Conservation (phyloP, 1,140 invertebrate species). For the Cephus cinctus region DNA sequence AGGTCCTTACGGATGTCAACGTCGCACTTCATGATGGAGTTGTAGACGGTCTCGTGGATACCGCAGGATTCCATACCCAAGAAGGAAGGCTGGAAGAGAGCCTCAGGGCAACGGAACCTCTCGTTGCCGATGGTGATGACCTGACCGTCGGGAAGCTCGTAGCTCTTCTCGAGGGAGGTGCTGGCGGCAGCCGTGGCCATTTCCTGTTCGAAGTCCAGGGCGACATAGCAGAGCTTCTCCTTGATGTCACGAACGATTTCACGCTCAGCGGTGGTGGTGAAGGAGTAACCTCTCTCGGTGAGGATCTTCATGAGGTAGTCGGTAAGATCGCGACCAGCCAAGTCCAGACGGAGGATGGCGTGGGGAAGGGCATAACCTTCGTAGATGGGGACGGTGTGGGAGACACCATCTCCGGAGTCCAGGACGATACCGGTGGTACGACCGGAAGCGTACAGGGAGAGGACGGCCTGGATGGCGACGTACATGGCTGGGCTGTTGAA, state of each 20-base stretch:
- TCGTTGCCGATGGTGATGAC: constrained; percentile 95
- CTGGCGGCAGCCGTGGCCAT: constrained; percentile 89
- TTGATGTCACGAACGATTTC: constrained; percentile 94
- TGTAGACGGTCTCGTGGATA: constrained; percentile 85
- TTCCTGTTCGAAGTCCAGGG: constrained; percentile 92
- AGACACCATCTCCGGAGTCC: constrained; percentile 86
- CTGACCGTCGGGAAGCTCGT: constrained; percentile 86
- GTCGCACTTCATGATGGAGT: constrained; percentile 92
- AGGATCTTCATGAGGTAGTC: constrained; percentile 92
- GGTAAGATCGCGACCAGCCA: constrained; percentile 85
- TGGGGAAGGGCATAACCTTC: constrained; percentile 86
- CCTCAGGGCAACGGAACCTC: constrained; percentile 90
- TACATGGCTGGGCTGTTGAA: constrained; percentile 87
- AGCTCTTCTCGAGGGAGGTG: constrained; percentile 83
- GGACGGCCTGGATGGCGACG: constrained; percentile 84
- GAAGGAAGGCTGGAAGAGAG: constrained; percentile 89
- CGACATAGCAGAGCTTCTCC: constrained; percentile 90
- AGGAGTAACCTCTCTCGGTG: constrained; percentile 81
- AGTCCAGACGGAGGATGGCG: constrained; percentile 83
- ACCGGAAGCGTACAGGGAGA: constrained; percentile 85
- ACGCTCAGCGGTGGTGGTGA: constrained; percentile 81
- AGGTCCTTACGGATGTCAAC: constrained; percentile 92
- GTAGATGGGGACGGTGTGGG: constrained; percentile 86
- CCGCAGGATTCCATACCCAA: constrained; percentile 82
- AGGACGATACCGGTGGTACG: constrained; percentile 90